Conservation (phyloP, 1,140 invertebrate genomes). For the Diploscapter pachys region DNA sequence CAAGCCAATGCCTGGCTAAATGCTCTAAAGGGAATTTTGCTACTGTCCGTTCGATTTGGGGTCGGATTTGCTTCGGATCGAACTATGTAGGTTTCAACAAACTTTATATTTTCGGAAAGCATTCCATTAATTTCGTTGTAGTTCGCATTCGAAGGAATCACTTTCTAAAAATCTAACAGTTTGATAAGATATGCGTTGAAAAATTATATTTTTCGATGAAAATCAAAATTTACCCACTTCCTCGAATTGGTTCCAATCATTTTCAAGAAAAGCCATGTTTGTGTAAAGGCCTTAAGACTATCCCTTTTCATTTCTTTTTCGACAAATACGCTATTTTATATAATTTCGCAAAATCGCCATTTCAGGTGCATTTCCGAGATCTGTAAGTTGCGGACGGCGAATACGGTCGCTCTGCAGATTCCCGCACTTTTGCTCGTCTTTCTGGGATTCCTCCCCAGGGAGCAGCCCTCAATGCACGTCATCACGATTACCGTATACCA, state of each 20-base stretch:
- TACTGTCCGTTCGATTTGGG: conserved; percentile 9
- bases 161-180: too few relatives aligned
- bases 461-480: conserved; percentile 17
- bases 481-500: conserved; percentile 18
- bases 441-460: conserved; percentile 10
- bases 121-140: background rate
- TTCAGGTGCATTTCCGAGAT: too few relatives aligned
- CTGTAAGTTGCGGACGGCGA: conserved; percentile 10
- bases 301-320: too few relatives aligned
- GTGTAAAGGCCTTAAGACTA: too few relatives aligned
- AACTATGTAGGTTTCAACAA: background rate
- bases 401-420: conserved; percentile 22
- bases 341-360: too few relatives aligned
- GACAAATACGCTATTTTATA: too few relatives aligned
- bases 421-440: conserved; percentile 16
- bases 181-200: too few relatives aligned
- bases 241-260: too few relatives aligned
- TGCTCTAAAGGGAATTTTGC: conserved; percentile 15
- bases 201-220: too few relatives aligned
- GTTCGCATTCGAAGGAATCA: conserved; percentile 3
- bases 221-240: too few relatives aligned
- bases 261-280: too few relatives aligned
- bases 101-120: too few relatives aligned
- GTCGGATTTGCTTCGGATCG: conserved; percentile 20
- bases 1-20: conserved; percentile 25